Percentiles rank a stretch among this genome's conserved stretches.
phyloP scores from a whole-genome alignment of 2,797 vertebrate species.

The Selene dorsalis region DNA sequence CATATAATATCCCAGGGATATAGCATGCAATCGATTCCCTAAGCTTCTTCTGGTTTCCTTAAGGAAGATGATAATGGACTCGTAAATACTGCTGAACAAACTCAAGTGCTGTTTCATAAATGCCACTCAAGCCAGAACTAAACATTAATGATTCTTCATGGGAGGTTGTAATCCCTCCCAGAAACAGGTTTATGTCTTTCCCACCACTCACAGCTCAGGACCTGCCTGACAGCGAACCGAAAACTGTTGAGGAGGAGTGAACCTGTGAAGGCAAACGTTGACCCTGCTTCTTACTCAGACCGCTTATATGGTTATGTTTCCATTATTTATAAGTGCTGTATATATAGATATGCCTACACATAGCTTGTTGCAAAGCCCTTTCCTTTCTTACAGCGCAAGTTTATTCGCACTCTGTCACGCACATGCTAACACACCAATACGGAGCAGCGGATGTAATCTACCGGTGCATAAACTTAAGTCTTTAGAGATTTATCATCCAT shows the following conservation, averaged over 20 bases:
- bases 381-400: conserved; percentile 2
- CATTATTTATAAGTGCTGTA: conserved; percentile 32
- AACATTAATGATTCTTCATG: conserved; percentile 3
- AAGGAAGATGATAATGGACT: not conserved
- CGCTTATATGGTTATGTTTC: not conserved
- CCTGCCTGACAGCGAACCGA: conserved; percentile 6
- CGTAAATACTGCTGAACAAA: conserved; percentile 14
- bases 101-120: not conserved
- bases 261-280: conserved; percentile 5
- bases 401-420: conserved; percentile 8
- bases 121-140: not conserved
- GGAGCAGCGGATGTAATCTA: conserved; percentile 36
- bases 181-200: conserved; percentile 9
- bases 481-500: conserved; percentile 52
- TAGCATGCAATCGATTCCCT: not conserved
- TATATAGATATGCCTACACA: conserved; percentile 28
- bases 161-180: conserved; percentile 10
- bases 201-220: conserved; percentile 1
- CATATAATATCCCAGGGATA: not conserved
- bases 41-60: not conserved
- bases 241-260: conserved; percentile 18
- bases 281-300: not conserved
- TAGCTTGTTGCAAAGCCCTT: not conserved
- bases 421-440: conserved; percentile 11
- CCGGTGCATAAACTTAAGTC: conserved; percentile 10